Percentiles rank a stretch among this genome's conserved stretches.
These are phyloP conservation scores for Barbus barbus DNA, from an alignment of 2,113 vertebrate species.

Conservation along the genomic window DNA sequence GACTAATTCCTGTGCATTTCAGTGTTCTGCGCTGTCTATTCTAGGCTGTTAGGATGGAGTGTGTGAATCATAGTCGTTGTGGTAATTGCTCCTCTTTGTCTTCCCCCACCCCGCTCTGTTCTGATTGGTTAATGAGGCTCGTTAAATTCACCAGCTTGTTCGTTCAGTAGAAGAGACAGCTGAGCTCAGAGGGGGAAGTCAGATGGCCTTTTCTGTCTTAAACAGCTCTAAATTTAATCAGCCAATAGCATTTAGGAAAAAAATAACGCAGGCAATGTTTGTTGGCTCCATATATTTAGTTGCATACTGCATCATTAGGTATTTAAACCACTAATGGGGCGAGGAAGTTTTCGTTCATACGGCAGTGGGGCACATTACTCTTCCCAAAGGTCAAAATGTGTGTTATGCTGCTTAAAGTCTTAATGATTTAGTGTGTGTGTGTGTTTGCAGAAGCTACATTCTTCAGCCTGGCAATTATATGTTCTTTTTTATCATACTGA, in stretches of 20 bases:
- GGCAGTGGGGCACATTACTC: background rate
- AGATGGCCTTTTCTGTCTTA: constrained; percentile 31
- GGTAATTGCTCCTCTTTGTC: constrained; percentile 43
- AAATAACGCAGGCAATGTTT: background rate
- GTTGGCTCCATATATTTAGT: background rate
- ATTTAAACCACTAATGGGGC: background rate
- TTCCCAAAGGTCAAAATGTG: constrained; percentile 15
- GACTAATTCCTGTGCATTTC: constrained; percentile 46
- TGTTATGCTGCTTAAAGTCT: background rate
- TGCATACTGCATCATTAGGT: constrained; percentile 18
- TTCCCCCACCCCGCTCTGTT: background rate
- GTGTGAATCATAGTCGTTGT: constrained; percentile 40
- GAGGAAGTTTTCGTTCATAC: background rate
- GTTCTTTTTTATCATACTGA: background rate
- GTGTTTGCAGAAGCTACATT: background rate
- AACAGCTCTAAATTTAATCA: constrained; percentile 24
- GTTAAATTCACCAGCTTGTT: constrained; percentile 21
- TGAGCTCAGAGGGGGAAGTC: constrained; percentile 35
- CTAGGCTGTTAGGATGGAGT: constrained; percentile 33
- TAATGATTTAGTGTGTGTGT: constrained; percentile 9
- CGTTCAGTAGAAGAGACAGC: constrained; percentile 16
- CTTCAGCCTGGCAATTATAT: background rate
- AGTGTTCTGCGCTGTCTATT: constrained; percentile 37
- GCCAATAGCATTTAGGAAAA: background rate
- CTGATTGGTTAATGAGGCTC: constrained; percentile 40